Conservation (phyloP, 2,888 invertebrate genomes). For the Phalera bucephala region DNA sequence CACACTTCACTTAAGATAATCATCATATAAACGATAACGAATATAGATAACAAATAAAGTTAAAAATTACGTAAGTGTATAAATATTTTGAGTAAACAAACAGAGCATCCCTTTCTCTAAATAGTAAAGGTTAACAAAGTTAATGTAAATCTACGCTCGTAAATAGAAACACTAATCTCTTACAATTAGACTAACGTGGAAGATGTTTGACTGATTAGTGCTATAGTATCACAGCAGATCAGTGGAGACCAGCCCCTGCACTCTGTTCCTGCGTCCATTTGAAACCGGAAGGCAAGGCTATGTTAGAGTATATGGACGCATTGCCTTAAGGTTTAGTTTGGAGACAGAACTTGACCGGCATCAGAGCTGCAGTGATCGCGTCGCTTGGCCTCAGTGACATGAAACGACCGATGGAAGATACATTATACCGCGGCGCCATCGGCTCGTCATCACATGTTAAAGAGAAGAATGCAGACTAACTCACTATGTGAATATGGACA, state of each 20-base stretch:
- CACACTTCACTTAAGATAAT: constrained; percentile 73
- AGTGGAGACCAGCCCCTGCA: constrained; percentile 60
- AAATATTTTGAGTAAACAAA: constrained; percentile 70
- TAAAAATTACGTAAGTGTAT: constrained; percentile 61
- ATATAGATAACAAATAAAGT: constrained; percentile 69
- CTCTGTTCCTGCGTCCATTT: constrained; percentile 37
- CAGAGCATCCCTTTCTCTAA: constrained; percentile 68
- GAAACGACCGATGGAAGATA: constrained; percentile 36
- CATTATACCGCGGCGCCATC: constrained; percentile 20
- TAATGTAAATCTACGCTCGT: constrained; percentile 65
- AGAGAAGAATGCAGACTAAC: constrained; percentile 24
- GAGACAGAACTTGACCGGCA: constrained; percentile 26
- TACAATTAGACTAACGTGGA: constrained; percentile 76
- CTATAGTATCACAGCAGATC: constrained; percentile 80
- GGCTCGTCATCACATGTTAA: constrained; percentile 24
- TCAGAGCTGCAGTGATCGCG: constrained; percentile 34
- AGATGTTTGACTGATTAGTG: constrained; percentile 73
- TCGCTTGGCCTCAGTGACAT: constrained; percentile 34
- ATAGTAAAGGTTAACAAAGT: constrained; percentile 77
- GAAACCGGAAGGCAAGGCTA: constrained; percentile 23
- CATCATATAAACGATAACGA: constrained; percentile 70
- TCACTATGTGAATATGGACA: constrained; percentile 14
- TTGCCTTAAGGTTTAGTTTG: constrained; percentile 28
- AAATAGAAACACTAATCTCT: constrained; percentile 77
- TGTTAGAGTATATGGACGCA: constrained; percentile 4